Conservation (phyloP, 2,888 invertebrate species). For the Cantharis lateralis region DNA sequence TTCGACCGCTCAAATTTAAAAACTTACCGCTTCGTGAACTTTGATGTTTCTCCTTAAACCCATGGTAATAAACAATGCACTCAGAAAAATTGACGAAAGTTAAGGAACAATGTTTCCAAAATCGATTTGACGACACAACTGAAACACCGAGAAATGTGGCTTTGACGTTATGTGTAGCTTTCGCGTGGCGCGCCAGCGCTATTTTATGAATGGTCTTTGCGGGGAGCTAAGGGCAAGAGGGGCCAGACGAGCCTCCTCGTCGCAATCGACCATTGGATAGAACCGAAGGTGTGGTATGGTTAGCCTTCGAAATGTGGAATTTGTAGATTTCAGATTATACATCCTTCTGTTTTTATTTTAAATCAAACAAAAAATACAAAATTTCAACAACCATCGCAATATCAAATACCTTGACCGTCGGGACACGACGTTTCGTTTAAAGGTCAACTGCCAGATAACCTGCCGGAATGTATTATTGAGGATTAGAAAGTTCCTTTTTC, state of each 20-base stretch:
- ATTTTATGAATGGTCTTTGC: constrained; percentile 10
- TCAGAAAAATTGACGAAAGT: neutral
- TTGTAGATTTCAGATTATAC: neutral
- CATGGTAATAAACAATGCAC: neutral
- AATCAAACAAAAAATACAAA: neutral
- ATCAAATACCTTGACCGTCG: neutral
- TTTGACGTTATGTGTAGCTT: neutral
- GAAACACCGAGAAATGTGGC: constrained; percentile 13
- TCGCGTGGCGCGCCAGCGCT: constrained; percentile 21
- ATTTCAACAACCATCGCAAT: neutral
- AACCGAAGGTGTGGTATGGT: constrained; percentile 30
- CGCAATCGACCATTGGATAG: constrained; percentile 28
- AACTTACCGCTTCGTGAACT: constrained; percentile 21
- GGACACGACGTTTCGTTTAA: neutral
- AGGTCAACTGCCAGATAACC: neutral
- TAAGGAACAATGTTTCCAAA: neutral
- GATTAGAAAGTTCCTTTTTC: neutral
- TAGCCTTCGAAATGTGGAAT: constrained; percentile 21
- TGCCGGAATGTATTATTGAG: neutral
- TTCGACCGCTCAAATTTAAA: neutral
- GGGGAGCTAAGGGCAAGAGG: constrained; percentile 4
- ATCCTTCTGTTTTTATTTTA: neutral
- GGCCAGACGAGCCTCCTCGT: constrained; percentile 25
- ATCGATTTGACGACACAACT: constrained; percentile 12
- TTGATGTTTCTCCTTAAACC: constrained; percentile 25